phyloP scores from a whole-genome alignment of 2,113 vertebrate species.

The Gallinago paraguaiae region DNA sequence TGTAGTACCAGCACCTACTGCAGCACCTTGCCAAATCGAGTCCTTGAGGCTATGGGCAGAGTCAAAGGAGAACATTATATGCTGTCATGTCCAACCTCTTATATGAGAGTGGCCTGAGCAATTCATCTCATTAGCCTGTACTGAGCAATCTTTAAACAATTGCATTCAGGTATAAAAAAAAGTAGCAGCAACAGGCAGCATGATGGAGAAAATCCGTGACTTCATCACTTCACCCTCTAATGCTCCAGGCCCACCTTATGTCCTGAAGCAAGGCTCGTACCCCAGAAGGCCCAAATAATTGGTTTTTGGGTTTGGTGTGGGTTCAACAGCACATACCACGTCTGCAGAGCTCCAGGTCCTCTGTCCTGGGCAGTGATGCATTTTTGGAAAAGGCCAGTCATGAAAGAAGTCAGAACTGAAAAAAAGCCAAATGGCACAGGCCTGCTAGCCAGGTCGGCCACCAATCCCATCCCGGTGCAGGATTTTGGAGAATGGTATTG shows the following conservation, averaged over 20 bases:
- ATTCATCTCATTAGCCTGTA: background rate
- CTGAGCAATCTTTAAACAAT: background rate
- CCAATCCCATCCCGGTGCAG: background rate
- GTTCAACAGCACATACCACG: fast-evolving
- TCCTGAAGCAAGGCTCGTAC: background rate
- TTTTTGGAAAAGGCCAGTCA: background rate
- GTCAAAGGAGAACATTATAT: background rate
- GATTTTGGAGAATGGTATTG: background rate
- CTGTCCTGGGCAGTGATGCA: background rate
- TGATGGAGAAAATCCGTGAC: background rate
- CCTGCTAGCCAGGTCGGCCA: background rate
- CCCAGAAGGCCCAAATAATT: background rate
- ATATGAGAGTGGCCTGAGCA: background rate
- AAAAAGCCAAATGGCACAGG: background rate
- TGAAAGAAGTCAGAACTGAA: background rate
- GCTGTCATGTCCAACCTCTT: fast-evolving
- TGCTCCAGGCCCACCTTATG: fast-evolving
- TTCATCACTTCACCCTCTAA: background rate
- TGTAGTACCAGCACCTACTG: background rate
- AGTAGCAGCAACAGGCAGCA: background rate
- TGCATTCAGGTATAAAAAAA: background rate
- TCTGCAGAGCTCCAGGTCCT: background rate
- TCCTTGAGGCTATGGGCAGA: background rate
- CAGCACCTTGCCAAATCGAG: background rate
- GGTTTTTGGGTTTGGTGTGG: background rate